Conservation (phyloP, 1,140 invertebrate genomes). For the Gryon sp. region DNA sequence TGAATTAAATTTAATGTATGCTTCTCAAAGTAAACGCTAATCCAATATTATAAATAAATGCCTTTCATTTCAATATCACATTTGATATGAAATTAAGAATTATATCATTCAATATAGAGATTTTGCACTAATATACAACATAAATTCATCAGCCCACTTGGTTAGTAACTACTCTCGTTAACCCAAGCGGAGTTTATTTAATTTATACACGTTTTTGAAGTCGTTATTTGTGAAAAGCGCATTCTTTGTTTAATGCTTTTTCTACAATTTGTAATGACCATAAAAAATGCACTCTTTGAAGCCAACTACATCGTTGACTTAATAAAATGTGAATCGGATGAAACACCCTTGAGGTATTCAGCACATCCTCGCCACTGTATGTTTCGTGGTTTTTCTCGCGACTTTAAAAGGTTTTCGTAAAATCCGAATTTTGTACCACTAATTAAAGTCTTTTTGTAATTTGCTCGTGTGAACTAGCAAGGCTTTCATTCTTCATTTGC, state of each 20-base stretch:
- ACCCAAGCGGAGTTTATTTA: constrained; percentile 15
- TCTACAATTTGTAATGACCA: constrained; percentile 39
- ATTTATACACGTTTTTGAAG: constrained; percentile 34
- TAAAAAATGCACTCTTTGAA: constrained; percentile 44
- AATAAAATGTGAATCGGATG: constrained; percentile 42
- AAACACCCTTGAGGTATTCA: constrained; percentile 50
- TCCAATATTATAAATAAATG: background rate
- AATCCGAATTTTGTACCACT: constrained; percentile 43
- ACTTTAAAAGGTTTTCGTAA: constrained; percentile 35
- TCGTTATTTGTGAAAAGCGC: constrained; percentile 10
- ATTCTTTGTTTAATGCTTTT: constrained; percentile 32
- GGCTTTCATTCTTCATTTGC: constrained; percentile 32
- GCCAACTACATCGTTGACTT: constrained; percentile 19
- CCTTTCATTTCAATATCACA: background rate
- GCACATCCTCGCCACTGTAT: constrained; percentile 14
- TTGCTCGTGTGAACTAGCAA: constrained; percentile 15
- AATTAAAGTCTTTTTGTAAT: constrained; percentile 52
- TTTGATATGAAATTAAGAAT: background rate
- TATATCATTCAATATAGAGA: background rate
- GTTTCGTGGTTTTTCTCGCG: constrained; percentile 39
- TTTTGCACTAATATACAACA: background rate
- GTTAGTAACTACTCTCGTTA: constrained; percentile 19
- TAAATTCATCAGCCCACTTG: constrained; percentile 21
- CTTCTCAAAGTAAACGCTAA: background rate
- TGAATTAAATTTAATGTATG: no score